Evolutionary conservation across 64 coral and sea anemone species (phyloP).

Genomic region (Montipora sp.): DNA sequence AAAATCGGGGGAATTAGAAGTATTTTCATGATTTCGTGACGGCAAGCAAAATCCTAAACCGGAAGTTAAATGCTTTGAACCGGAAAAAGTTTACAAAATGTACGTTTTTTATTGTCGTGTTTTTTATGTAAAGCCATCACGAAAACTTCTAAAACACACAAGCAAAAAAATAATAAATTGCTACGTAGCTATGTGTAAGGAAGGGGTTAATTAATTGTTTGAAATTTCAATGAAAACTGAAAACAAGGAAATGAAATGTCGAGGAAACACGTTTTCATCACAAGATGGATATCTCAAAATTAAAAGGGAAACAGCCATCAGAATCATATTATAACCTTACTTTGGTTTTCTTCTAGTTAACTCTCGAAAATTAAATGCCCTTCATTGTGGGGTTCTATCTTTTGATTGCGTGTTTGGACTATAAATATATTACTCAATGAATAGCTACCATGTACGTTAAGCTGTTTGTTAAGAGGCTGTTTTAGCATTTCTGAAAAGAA

Average conservation of each 20-base stretch:
- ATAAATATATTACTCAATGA: no score
- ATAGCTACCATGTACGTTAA: no score
- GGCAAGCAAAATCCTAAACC: background rate
- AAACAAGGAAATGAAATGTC: background rate
- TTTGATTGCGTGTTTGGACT: background rate
- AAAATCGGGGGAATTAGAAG: conserved; percentile 11
- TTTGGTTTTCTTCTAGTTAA: background rate
- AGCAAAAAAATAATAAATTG: background rate
- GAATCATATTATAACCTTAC: background rate
- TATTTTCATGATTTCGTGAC: background rate
- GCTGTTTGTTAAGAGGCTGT: no score
- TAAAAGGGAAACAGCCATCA: background rate
- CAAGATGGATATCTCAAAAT: background rate
- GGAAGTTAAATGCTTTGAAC: background rate
- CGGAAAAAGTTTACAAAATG: background rate
- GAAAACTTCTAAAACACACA: background rate
- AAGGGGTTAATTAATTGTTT: no score
- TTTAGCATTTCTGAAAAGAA: no score
- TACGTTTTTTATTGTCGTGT: background rate
- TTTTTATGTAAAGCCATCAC: background rate
- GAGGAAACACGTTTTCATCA: background rate
- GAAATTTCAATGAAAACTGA: background rate
- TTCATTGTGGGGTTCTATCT: background rate
- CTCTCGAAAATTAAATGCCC: background rate
- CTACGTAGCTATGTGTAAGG: no score